Base-by-base conservation (phyloP, 1,140 invertebrate genomes). In the Drosophila yakuba region DNA sequence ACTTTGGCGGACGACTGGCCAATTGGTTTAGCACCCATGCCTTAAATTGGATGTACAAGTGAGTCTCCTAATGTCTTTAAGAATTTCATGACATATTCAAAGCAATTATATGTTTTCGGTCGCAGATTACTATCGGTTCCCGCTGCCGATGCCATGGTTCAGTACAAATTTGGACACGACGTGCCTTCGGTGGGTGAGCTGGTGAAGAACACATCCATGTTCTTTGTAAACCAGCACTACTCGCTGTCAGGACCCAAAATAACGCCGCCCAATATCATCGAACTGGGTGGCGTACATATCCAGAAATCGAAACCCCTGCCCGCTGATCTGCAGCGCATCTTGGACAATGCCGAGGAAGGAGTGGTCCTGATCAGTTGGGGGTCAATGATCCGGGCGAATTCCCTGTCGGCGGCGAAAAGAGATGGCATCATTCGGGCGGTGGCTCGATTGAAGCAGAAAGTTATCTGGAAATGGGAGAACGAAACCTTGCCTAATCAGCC, bases 381-480 rank as follows among this genome's bases (percentile, higher is more conserved):
- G 17, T 95, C 95, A 4, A 94, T 95, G 90, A 92, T 96, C 23
- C 94, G 94, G 58, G 94, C 94, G 59, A 94, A 94, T 23, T 93
- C 94, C 0, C 93, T 97, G 78, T 93, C 95, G 0, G 80, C 93
- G 6, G 93, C 94, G 4, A 94, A 94, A 66, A 69, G 95, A 0
- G 81, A 95, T 78, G 94, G 92, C 6, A 94, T 97, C 52, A 80
- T 96, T 11, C 93, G 93, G 15, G 94, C 94, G 2, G 95, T 96
- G 66, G 85, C 93, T 1, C 90, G 93, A 38, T 74, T 96, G 2
- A 94, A 94, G 35, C 94, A 95, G 58, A 93, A 93, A 67, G 94
- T 96, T 38, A 93, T 96, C 52, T 96, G 95, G 95, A 96, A 96
- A 93, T 96, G 95, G 95, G 95, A 96, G 84, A 93, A 93, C 57